A percentile compares a stretch with the other conserved stretches of the same genome.
phyloP scores from a whole-genome alignment of 2,113 vertebrate genomes.

The Campylomormyrus numenius region DNA sequence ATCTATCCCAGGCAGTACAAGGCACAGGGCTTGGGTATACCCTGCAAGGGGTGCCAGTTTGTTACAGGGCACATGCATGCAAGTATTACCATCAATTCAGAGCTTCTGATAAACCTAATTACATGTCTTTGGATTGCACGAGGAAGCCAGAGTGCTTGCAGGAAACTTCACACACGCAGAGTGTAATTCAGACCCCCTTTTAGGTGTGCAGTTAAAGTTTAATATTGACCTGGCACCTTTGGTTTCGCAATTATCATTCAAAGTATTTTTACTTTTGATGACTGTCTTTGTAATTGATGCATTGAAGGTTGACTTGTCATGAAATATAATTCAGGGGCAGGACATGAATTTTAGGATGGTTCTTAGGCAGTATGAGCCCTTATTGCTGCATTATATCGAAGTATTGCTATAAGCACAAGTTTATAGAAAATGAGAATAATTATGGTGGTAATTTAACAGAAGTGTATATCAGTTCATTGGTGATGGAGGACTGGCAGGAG shows the following conservation, averaged over 20 bases:
- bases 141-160: background rate
- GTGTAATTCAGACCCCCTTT: background rate
- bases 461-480: background rate
- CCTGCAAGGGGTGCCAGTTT: background rate
- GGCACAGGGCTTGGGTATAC: background rate
- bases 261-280: background rate
- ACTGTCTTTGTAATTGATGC: background rate
- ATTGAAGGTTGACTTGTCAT: background rate
- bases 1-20: background rate
- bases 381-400: background rate
- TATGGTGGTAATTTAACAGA: background rate
- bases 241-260: background rate
- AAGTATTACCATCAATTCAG: background rate
- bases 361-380: background rate
- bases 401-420: background rate
- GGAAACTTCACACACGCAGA: background rate
- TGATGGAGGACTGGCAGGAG: background rate
- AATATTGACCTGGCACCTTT: background rate
- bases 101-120: background rate
- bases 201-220: background rate
- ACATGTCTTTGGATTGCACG: background rate
- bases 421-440: background rate
- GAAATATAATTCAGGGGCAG: background rate
- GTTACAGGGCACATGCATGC: background rate
- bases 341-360: background rate